These are phyloP conservation scores for Botrylloides violaceus DNA, from an alignment of 23 tunicate genomes.

Conservation along the genomic window DNA sequence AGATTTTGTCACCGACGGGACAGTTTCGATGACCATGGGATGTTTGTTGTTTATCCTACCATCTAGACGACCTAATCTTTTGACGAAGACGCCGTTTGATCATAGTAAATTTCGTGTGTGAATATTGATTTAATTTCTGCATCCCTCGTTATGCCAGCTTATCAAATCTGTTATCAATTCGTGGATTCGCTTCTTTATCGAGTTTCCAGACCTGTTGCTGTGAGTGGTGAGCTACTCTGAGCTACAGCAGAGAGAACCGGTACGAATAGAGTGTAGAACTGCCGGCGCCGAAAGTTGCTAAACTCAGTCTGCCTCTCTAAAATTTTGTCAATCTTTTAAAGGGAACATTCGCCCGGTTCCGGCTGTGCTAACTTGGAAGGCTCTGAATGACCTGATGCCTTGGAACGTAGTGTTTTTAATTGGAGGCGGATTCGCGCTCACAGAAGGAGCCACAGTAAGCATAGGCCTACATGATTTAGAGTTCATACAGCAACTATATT, in stretches of 20 bases:
- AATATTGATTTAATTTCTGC: no score
- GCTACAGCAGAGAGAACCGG: no score
- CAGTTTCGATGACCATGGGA: constrained; percentile 36
- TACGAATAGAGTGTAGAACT: no score
- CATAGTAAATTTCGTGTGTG: neutral
- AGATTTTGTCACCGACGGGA: constrained; percentile 30
- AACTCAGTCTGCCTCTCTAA: no score
- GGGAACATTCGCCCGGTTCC: constrained; percentile 16
- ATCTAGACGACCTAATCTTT: constrained; percentile 20
- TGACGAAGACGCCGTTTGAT: neutral
- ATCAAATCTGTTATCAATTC: no score
- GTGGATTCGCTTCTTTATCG: no score
- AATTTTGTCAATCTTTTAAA: neutral
- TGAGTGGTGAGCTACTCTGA: no score
- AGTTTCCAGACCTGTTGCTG: no score
- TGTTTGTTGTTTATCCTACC: constrained; percentile 23
- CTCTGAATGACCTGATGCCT: constrained; percentile 34
- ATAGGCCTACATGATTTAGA: no score
- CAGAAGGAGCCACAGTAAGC: constrained; percentile 62
- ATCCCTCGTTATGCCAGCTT: no score
- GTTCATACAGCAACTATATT: no score
- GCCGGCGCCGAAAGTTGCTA: no score
- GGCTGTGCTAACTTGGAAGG: constrained; percentile 32
- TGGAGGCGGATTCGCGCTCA: constrained; percentile 72
- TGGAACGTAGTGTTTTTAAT: constrained; percentile 55